Evolutionary conservation across 2,797 vertebrate genomes (phyloP).

Genomic region (Clamator glandarius): DNA sequence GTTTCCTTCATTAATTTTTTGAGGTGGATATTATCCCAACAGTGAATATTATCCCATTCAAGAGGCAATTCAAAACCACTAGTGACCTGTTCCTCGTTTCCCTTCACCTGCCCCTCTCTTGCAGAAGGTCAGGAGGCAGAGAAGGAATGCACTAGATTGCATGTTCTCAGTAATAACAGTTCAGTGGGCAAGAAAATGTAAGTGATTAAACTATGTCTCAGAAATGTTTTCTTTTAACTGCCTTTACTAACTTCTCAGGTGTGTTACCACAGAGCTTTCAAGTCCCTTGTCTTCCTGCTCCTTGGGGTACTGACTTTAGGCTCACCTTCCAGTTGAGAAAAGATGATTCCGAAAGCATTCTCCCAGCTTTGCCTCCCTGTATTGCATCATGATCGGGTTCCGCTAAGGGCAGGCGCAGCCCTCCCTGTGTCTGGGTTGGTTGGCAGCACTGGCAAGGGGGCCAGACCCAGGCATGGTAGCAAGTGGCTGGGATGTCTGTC

Average conservation of each 20-base stretch:
- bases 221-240: neutral
- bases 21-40: too few species aligned
- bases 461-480: neutral
- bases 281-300: neutral
- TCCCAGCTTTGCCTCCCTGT: neutral
- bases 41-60: neutral
- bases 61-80: neutral
- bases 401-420: neutral
- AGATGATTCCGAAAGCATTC: neutral
- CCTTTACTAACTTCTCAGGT: neutral
- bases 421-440: neutral
- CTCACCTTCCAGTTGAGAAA: neutral
- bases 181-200: neutral
- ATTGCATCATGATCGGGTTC: neutral
- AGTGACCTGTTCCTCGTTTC: neutral
- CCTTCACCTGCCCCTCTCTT: rapidly evolving
- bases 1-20: neutral
- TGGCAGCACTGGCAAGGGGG: neutral
- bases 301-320: neutral
- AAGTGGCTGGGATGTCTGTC: neutral
- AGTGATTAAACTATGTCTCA: neutral
- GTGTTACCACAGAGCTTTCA: neutral
- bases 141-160: neutral
- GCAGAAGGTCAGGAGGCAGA: neutral
- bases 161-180: neutral